Conservation (phyloP, 1,140 invertebrate species). For the Chelonus insularis region DNA sequence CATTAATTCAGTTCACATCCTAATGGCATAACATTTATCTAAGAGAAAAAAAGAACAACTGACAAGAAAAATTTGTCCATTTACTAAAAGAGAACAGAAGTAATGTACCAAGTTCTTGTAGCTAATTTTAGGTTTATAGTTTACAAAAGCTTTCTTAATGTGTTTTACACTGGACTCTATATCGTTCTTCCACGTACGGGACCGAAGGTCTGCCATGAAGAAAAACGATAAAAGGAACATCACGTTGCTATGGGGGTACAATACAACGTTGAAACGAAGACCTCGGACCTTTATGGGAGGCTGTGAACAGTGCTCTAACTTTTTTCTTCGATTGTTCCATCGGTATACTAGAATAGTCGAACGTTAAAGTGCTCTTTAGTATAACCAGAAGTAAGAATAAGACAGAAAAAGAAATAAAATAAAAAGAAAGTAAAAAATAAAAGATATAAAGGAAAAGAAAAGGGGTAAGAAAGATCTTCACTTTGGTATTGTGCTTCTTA, state of each 20-base stretch:
- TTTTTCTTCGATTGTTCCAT: conserved; percentile 30
- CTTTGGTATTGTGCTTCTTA: too few species aligned
- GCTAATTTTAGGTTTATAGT: too few species aligned
- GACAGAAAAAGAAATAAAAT: conserved; percentile 5
- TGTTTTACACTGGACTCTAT: too few species aligned
- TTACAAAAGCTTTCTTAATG: too few species aligned
- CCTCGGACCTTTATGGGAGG: conserved; percentile 19
- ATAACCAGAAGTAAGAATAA: not conserved
- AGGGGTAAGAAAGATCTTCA: not conserved
- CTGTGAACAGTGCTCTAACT: conserved; percentile 9
- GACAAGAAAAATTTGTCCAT: too few species aligned
- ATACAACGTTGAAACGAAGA: conserved; percentile 5
- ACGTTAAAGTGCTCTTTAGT: conserved; percentile 13
- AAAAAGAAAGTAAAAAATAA: not conserved
- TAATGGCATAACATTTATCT: too few species aligned
- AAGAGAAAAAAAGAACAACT: too few species aligned
- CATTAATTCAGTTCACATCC: too few species aligned
- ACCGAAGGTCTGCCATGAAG: not conserved
- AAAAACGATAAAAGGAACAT: conserved; percentile 4
- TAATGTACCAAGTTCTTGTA: too few species aligned
- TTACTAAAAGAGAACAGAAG: too few species aligned
- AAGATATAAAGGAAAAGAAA: not conserved
- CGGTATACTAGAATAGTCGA: conserved; percentile 23
- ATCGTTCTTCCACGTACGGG: too few species aligned
- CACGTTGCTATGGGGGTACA: not conserved